phyloP scores from a whole-genome alignment of 2,113 vertebrate genomes.

The Callaeas wilsoni region DNA sequence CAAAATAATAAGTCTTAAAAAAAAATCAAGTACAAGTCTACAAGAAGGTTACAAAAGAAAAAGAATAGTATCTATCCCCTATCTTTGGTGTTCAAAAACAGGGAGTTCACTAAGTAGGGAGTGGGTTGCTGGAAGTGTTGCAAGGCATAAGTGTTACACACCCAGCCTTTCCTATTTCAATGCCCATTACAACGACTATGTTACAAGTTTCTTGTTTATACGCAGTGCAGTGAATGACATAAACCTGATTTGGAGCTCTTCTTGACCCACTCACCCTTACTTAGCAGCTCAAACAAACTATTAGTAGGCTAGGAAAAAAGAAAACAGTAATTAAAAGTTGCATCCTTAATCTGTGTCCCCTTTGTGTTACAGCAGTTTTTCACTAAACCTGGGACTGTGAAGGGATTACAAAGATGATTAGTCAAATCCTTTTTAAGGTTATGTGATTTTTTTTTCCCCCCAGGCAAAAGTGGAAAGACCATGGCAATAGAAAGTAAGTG shows the following conservation, averaged over 20 bases:
- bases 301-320: constrained; percentile 78
- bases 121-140: constrained; percentile 56
- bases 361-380: constrained; percentile 84
- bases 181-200: constrained; percentile 62
- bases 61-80: constrained; percentile 69
- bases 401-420: constrained; percentile 79
- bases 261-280: constrained; percentile 72
- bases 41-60: constrained; percentile 63
- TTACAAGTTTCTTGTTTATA: constrained; percentile 60
- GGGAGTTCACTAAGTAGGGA: constrained; percentile 69
- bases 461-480: constrained; percentile 77
- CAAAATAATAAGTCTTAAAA: constrained; percentile 65
- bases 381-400: constrained; percentile 82
- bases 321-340: constrained; percentile 77
- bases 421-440: constrained; percentile 79
- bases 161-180: constrained; percentile 65
- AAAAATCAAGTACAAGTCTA: constrained; percentile 75
- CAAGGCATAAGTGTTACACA: constrained; percentile 50
- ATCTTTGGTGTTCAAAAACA: constrained; percentile 84
- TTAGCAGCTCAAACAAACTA: constrained; percentile 77
- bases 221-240: constrained; percentile 75
- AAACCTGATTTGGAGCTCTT: constrained; percentile 67
- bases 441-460: constrained; percentile 44
- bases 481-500: constrained; percentile 83
- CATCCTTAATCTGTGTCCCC: constrained; percentile 81